Evolutionary conservation across 2,797 vertebrate species (phyloP).

Genomic region (Acipenser oxyrinchus): DNA sequence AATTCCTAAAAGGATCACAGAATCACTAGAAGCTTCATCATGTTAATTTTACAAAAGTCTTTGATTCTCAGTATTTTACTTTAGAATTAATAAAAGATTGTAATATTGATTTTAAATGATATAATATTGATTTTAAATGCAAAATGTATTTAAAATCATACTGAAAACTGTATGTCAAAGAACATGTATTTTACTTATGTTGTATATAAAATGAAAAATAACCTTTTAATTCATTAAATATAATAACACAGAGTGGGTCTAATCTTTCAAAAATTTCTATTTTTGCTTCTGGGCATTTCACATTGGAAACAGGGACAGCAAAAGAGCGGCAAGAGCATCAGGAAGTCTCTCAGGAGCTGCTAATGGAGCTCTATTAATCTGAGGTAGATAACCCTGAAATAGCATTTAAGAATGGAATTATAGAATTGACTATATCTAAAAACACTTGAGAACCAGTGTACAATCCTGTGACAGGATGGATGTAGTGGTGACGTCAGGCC

Average conservation of each 20-base stretch:
- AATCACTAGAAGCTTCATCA: too few species aligned
- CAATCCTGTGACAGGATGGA: neutral
- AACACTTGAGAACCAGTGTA: neutral
- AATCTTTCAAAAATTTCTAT: neutral
- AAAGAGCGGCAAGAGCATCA: constrained; percentile 7
- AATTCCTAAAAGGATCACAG: too few species aligned
- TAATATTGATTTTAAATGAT: too few species aligned
- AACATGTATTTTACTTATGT: neutral
- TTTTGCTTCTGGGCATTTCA: constrained; percentile 4
- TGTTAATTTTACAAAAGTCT: too few species aligned
- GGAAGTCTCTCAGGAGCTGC: constrained; percentile 13
- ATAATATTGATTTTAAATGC: too few species aligned
- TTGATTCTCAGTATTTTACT: too few species aligned
- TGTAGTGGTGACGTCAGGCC: too few species aligned
- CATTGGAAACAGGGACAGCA: constrained; percentile 1
- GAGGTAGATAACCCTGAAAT: neutral
- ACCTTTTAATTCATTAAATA: constrained; percentile 9
- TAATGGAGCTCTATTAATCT: constrained; percentile 24
- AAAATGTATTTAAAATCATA: too few species aligned
- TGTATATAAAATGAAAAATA: constrained; percentile 5
- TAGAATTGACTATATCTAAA: neutral
- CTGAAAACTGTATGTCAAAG: neutral
- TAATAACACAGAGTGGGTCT: constrained; percentile 1
- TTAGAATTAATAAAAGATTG: too few species aligned
- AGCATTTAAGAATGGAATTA: neutral